Evolutionary conservation across 2,888 invertebrate species (phyloP).

Genomic region (Philereme transversata): DNA sequence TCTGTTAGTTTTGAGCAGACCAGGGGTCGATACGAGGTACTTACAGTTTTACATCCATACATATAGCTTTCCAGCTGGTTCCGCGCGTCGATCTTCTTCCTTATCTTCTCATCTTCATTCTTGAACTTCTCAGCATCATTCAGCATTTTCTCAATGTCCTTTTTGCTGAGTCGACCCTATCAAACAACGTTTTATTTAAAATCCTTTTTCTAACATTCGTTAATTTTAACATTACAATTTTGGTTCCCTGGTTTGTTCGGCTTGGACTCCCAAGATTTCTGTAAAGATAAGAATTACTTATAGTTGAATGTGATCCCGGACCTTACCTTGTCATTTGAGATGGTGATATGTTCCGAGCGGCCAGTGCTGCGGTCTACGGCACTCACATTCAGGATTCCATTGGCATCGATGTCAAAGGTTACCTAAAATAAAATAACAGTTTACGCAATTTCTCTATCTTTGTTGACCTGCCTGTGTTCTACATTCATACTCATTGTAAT

Average conservation of each 20-base stretch:
- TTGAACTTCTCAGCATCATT: slow-evolving; percentile 91
- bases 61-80: slow-evolving; percentile 92
- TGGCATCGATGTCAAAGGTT: slow-evolving; percentile 94
- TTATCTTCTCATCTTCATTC: slow-evolving; percentile 88
- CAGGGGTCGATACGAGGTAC: slow-evolving; percentile 13
- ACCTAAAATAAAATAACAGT: slow-evolving; percentile 74
- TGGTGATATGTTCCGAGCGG: slow-evolving; percentile 91
- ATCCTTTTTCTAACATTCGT: too few species aligned
- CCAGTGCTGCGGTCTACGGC: slow-evolving; percentile 92
- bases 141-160: slow-evolving; percentile 94
- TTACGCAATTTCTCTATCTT: too few species aligned
- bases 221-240: too few species aligned
- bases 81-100: slow-evolving; percentile 87
- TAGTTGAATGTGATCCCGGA: too few species aligned
- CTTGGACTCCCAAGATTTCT: neutral
- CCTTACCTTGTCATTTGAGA: slow-evolving; percentile 89
- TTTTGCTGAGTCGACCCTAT: slow-evolving; percentile 90
- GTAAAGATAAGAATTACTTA: neutral
- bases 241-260: too few species aligned
- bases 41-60: slow-evolving; percentile 81
- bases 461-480: too few species aligned
- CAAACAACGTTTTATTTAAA: neutral
- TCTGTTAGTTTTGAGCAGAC: too few species aligned
- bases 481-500: too few species aligned
- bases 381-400: slow-evolving; percentile 93